Conservation (phyloP, 2,113 vertebrate genomes). For the Aptenodytes patagonicus region DNA sequence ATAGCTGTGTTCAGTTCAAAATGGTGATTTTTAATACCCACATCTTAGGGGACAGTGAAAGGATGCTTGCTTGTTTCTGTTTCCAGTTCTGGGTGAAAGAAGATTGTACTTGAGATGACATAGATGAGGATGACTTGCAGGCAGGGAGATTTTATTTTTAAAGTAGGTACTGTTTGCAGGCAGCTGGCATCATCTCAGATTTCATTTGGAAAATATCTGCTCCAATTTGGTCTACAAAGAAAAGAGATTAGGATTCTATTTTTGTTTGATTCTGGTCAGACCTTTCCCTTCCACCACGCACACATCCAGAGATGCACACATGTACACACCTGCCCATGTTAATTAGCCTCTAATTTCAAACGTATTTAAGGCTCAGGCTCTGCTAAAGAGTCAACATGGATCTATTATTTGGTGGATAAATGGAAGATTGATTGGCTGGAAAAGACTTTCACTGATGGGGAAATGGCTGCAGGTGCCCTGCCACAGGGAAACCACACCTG, state of each 20-base stretch:
- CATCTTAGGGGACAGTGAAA: not conserved
- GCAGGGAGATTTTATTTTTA: conserved; percentile 45
- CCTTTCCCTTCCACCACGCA: not conserved
- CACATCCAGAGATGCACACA: not conserved
- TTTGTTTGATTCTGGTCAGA: conserved; percentile 19
- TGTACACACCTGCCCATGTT: not conserved
- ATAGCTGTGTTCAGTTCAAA: not conserved
- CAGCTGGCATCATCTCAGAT: conserved; percentile 44
- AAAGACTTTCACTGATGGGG: not conserved
- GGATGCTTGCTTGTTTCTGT: not conserved
- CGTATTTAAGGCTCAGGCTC: not conserved
- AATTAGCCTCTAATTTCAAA: not conserved
- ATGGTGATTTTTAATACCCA: not conserved
- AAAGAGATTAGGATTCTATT: conserved; percentile 25
- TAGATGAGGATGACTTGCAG: not conserved
- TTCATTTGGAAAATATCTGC: conserved; percentile 49
- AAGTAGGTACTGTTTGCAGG: conserved; percentile 14
- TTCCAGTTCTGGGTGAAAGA: not conserved
- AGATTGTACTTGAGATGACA: not conserved
- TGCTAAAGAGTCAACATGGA: not conserved
- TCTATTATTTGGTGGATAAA: not conserved
- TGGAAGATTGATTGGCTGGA: conserved; percentile 18
- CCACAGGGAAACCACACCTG: not conserved
- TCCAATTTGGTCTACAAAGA: conserved; percentile 19
- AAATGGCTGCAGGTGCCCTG: not conserved